Evolutionary conservation across 2,888 invertebrate species (phyloP).

Genomic region (Leptodirus hochenwartii): DNA sequence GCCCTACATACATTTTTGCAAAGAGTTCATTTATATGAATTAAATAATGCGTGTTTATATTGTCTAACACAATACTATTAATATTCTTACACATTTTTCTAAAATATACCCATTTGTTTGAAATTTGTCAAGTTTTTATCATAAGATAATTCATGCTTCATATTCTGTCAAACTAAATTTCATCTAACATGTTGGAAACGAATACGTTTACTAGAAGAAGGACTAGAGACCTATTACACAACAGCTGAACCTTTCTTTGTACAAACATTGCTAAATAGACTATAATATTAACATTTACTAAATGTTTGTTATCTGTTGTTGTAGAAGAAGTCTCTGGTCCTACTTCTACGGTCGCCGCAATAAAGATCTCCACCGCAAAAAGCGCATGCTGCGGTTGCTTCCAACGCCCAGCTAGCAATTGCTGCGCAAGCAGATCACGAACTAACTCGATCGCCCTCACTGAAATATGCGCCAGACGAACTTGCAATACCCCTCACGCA

Average conservation of each 20-base stretch:
- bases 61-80: not conserved
- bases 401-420: conserved; percentile 26
- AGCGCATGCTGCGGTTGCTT: conserved; percentile 26
- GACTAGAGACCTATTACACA: conserved; percentile 20
- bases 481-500: conserved; percentile 20
- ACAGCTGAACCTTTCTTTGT: too few species aligned
- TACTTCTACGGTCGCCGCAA: conserved; percentile 24
- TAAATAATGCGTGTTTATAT: too few species aligned
- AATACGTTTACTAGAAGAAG: conserved; percentile 16
- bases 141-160: too few species aligned
- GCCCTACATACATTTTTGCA: conserved; percentile 1
- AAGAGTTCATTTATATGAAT: not conserved
- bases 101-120: not conserved
- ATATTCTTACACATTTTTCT: not conserved
- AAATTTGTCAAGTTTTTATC: not conserved
- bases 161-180: too few species aligned
- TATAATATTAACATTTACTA: too few species aligned
- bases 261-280: too few species aligned
- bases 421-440: too few species aligned
- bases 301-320: conserved; percentile 20
- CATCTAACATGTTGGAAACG: too few species aligned
- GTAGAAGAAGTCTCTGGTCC: conserved; percentile 28
- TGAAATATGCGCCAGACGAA: conserved; percentile 36
- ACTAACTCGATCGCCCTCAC: conserved; percentile 27
- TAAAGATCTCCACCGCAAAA: conserved; percentile 14